Percentiles rank a stretch among this genome's conserved stretches.
These are phyloP conservation scores for Idaea dimidiata DNA, from an alignment of 2,888 invertebrate genomes.

Conservation along the genomic window DNA sequence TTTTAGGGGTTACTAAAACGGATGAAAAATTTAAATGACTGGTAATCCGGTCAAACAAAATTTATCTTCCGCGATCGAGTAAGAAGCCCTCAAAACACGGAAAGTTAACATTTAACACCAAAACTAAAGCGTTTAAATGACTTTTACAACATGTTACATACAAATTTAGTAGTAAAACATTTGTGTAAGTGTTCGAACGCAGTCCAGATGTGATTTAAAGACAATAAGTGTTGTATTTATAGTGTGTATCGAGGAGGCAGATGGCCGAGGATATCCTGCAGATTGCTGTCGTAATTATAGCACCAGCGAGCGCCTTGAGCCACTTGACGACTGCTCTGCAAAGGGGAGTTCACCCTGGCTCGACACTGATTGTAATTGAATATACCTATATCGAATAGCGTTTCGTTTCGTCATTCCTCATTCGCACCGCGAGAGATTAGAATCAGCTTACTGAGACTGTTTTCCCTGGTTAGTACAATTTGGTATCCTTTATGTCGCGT, in stretches of 20 bases:
- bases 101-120: background rate
- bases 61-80: too few species aligned
- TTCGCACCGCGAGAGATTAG: too few species aligned
- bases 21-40: too few species aligned
- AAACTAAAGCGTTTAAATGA: background rate
- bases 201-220: conserved; percentile 27
- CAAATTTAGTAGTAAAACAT: background rate
- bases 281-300: conserved; percentile 69
- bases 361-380: background rate
- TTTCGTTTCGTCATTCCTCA: background rate
- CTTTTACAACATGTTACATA: background rate
- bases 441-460: too few species aligned
- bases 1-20: too few species aligned
- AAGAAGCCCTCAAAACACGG: background rate
- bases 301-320: conserved; percentile 46
- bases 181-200: background rate
- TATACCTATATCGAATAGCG: background rate
- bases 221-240: conserved; percentile 49
- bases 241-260: conserved; percentile 51
- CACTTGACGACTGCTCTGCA: conserved; percentile 18
- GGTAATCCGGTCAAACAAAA: too few species aligned
- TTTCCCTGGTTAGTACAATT: too few species aligned
- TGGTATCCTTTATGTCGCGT: too few species aligned
- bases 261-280: conserved; percentile 78
- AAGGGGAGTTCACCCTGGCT: background rate